Conservation (phyloP, 2,113 vertebrate genomes). For the Pluvialis apricaria region DNA sequence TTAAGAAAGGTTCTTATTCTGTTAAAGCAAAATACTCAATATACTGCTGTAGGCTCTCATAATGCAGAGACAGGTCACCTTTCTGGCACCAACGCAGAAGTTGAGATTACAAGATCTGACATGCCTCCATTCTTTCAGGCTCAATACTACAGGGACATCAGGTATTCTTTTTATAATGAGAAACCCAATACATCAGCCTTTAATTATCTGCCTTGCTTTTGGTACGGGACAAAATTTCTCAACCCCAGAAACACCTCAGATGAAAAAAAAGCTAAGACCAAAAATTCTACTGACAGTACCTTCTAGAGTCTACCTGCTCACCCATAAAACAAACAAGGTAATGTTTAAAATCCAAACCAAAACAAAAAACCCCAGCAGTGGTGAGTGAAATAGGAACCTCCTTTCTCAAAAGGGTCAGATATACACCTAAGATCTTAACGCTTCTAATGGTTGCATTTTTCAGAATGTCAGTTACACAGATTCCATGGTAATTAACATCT, state of each 20-base stretch:
- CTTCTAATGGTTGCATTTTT: background rate
- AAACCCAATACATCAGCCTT: background rate
- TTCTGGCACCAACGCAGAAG: background rate
- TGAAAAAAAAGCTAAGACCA: background rate
- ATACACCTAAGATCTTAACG: background rate
- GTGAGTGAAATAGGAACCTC: background rate
- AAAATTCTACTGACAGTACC: background rate
- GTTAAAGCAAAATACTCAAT: background rate
- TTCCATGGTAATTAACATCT: background rate
- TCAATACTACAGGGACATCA: background rate
- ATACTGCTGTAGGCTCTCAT: background rate
- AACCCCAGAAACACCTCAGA: background rate
- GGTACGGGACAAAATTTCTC: background rate
- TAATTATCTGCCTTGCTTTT: background rate
- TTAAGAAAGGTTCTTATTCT: background rate
- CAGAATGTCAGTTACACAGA: background rate
- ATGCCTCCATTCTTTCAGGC: background rate
- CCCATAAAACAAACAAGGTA: background rate
- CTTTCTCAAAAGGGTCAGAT: background rate
- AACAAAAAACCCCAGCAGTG: background rate
- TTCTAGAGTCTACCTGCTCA: background rate
- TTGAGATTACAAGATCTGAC: background rate
- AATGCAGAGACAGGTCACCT: background rate
- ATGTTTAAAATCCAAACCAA: background rate
- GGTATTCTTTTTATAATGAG: background rate